Evolutionary conservation across 2,797 vertebrate species (phyloP).

Genomic region (Lepilemur ruficaudatus): DNA sequence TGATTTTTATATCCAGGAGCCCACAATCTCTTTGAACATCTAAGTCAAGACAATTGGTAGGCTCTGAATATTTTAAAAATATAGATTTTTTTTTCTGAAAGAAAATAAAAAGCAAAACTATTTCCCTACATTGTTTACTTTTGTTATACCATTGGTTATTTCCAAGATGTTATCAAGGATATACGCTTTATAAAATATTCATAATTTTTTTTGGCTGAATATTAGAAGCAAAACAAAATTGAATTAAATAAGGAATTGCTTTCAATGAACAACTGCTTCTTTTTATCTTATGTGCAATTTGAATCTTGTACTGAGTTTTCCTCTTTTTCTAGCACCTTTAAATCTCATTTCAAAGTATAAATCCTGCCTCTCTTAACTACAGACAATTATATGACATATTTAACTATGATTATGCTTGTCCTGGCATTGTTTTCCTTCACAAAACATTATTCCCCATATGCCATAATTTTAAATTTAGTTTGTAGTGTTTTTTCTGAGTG

Average conservation of each 20-base stretch:
- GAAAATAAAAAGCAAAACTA: not conserved
- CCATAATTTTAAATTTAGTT: not conserved
- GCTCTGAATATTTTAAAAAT: not conserved
- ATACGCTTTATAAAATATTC: not conserved
- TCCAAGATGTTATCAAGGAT: not conserved
- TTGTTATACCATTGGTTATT: not conserved
- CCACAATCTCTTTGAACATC: not conserved
- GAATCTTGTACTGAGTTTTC: not conserved
- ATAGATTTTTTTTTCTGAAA: too few relatives aligned
- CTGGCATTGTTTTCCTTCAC: not conserved
- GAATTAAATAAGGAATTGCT: not conserved
- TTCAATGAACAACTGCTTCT: not conserved
- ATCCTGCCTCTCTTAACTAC: not conserved
- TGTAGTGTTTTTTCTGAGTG: not conserved
- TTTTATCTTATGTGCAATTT: not conserved
- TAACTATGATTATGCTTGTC: not conserved
- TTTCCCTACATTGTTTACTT: not conserved
- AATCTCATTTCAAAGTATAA: not conserved
- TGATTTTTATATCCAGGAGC: not conserved
- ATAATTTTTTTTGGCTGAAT: not conserved
- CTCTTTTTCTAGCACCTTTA: not conserved
- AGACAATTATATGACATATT: not conserved
- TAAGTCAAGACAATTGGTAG: not conserved
- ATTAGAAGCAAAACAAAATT: not conserved
- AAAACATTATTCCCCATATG: not conserved